A percentile compares a stretch with the other conserved stretches of the same genome.
These are phyloP conservation scores for Xyliphius kryptos DNA, from an alignment of 2,113 vertebrate genomes.

Conservation along the genomic window DNA sequence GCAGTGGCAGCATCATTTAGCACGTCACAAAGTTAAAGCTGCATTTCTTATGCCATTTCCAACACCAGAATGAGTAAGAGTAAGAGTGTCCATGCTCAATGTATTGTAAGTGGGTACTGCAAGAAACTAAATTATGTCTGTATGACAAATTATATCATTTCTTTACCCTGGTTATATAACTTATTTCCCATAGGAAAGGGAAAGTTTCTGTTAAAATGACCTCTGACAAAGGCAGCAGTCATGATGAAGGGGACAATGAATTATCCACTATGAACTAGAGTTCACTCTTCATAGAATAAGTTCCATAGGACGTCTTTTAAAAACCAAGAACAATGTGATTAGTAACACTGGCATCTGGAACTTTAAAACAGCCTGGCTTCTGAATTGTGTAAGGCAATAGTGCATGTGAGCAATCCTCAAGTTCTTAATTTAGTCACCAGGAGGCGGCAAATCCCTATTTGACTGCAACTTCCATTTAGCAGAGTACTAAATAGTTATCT, in stretches of 20 bases:
- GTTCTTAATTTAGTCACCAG: too few relatives aligned
- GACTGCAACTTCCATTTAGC: too few relatives aligned
- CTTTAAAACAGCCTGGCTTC: too few relatives aligned
- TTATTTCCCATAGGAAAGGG: constrained; percentile 17
- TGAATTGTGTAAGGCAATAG: too few relatives aligned
- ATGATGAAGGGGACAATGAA: constrained; percentile 34
- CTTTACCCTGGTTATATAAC: constrained; percentile 18
- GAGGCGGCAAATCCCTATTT: too few relatives aligned
- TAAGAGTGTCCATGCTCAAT: neutral
- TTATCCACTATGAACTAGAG: too few relatives aligned
- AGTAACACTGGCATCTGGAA: too few relatives aligned
- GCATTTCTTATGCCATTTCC: constrained; percentile 20
- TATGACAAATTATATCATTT: constrained; percentile 21
- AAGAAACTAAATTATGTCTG: constrained; percentile 5
- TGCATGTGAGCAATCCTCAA: too few relatives aligned
- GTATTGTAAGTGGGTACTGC: neutral
- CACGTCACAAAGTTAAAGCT: constrained; percentile 13
- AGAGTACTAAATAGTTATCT: too few relatives aligned
- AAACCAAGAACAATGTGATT: too few relatives aligned
- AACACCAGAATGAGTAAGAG: neutral
- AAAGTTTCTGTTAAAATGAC: constrained; percentile 16
- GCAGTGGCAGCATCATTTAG: constrained; percentile 7
- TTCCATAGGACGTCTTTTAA: too few relatives aligned
- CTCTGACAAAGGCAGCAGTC: constrained; percentile 36
- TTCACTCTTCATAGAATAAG: too few relatives aligned